A percentile compares a stretch with the other conserved stretches of the same genome.
These are phyloP conservation scores for Florisuga fusca DNA, from an alignment of 2,797 vertebrate genomes.

Conservation along the genomic window DNA sequence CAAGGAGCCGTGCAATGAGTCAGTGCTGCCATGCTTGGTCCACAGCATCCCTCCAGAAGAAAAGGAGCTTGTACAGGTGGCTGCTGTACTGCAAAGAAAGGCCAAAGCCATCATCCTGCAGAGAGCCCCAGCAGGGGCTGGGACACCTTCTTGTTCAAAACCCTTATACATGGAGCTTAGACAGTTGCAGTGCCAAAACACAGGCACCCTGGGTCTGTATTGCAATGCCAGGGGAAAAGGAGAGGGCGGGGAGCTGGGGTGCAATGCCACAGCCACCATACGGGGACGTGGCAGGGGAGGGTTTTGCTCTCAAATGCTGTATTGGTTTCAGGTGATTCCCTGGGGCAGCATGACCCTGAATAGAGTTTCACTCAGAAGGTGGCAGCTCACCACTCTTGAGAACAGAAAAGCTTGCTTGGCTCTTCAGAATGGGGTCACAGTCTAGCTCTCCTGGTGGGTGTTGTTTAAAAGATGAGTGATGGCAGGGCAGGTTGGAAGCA, in stretches of 20 bases:
- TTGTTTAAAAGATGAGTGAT: background rate
- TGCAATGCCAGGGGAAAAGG: background rate
- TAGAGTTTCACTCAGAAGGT: background rate
- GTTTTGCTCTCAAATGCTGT: background rate
- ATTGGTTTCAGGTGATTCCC: background rate
- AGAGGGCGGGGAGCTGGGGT: background rate
- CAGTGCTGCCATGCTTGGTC: background rate
- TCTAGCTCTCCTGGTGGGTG: background rate
- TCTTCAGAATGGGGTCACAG: background rate
- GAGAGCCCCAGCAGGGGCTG: background rate
- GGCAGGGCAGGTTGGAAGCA: background rate
- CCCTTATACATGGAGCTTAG: background rate
- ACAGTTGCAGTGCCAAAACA: background rate
- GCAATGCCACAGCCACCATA: fast-evolving
- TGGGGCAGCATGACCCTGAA: background rate
- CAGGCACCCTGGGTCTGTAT: fast-evolving
- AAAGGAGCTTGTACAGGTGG: background rate
- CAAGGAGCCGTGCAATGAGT: background rate
- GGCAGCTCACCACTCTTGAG: background rate
- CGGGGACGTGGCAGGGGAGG: background rate
- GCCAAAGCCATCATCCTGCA: background rate
- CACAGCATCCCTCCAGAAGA: background rate
- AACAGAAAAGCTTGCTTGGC: background rate
- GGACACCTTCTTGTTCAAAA: background rate
- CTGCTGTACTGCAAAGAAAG: background rate